Base-by-base conservation (phyloP, 2,113 vertebrate genomes). In the Oncorhynchus keta region DNA sequence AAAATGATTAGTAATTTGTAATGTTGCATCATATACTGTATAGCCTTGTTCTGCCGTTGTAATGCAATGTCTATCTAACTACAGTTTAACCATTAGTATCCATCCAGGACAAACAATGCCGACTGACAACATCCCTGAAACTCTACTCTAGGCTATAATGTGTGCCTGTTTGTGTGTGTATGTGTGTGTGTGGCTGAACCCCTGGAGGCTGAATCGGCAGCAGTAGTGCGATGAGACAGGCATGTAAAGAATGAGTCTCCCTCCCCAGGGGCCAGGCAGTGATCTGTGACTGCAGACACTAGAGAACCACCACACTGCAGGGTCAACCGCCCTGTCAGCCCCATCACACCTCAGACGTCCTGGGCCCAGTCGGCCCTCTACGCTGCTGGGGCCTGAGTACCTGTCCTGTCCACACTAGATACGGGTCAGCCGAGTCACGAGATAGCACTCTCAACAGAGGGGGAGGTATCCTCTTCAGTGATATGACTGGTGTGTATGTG, bases 241-340 rank as follows among this genome's bases (percentile, higher is more conserved):
- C 14, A 79, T 79, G 69, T 59, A 61, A 77, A 89, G 86, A 91
- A 92, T 80, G 87, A 65, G 73, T 11, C 88, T 55, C 51, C 16
- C 51, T 55, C 51, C 51, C 51, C 51, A 55, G 51, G 51, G 14
- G 85, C 72, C 76, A 88, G 82, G 84, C 86, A 88, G 79, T 85
- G 89, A 90, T 89, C 89, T 90, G 86, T 93, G 89, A 91, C 87
- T 79, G 84, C 76, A 90, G 92, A 93, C 90, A 93, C 87, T 82
- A 89, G 87, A 89, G 89, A 89, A 88, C 74, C 77, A 72, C 77
- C 76, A 81, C 81, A 85, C 13, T 55, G 51, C 51, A 12, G 51
- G 91, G 92, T 92, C 91, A 92, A 83, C 81, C 88, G 64, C 83
- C 81, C 88, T 85, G 88, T 82, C 88, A 87, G 83, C 85, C 78